Conservation (phyloP, 2,888 invertebrate species). For the Blera fallax region DNA sequence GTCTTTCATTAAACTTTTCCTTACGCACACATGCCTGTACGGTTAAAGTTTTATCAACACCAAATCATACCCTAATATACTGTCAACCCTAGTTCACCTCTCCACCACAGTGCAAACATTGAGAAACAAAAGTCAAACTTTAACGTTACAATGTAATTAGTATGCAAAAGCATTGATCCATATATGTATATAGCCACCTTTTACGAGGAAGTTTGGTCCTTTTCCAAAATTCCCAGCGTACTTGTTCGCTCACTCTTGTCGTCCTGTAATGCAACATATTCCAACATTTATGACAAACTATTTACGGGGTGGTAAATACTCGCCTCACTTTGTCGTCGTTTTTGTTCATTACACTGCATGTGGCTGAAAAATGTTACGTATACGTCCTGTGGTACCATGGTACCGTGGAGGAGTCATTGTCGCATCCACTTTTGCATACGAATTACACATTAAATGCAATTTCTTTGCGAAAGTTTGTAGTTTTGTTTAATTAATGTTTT, state of each 20-base stretch:
- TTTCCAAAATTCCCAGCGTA: not conserved
- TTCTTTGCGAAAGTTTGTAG: slow-evolving; percentile 59
- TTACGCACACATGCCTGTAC: not conserved
- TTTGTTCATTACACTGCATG: slow-evolving; percentile 32
- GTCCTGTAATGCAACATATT: slow-evolving; percentile 56
- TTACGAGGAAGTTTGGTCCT: slow-evolving; percentile 21
- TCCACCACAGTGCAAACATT: not conserved
- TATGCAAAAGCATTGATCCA: slow-evolving; percentile 66
- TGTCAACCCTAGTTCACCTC: not conserved
- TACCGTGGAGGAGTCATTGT: slow-evolving; percentile 50
- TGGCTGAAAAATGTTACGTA: slow-evolving; percentile 1
- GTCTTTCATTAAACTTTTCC: slow-evolving; percentile 20
- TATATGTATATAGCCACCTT: not conserved
- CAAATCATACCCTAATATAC: slow-evolving; percentile 43
- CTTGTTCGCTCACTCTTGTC: not conserved
- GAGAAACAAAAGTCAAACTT: slow-evolving; percentile 58
- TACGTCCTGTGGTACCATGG: slow-evolving; percentile 43
- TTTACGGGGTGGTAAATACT: slow-evolving; percentile 53
- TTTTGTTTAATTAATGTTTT: slow-evolving; percentile 70
- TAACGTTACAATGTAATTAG: slow-evolving; percentile 56
- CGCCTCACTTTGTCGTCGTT: slow-evolving; percentile 4
- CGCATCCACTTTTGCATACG: slow-evolving; percentile 69
- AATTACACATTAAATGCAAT: slow-evolving; percentile 68
- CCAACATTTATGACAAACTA: slow-evolving; percentile 66
- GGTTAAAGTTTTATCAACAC: slow-evolving; percentile 32